Evolutionary conservation across 1,140 invertebrate species (phyloP).

Genomic region (Vanessa atalanta): DNA sequence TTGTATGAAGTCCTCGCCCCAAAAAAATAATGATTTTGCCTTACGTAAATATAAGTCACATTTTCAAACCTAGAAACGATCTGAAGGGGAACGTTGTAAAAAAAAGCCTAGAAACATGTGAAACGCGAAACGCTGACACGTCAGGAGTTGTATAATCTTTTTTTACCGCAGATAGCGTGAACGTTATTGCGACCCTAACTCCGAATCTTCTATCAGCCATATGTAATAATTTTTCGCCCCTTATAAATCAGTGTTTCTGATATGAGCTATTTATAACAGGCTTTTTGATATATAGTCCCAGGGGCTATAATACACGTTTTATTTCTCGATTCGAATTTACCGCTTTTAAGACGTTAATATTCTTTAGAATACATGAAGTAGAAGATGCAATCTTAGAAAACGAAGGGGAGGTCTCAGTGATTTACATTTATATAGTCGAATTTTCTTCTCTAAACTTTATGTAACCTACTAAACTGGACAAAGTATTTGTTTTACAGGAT

Average conservation of each 20-base stretch:
- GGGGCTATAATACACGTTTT: conserved; percentile 35
- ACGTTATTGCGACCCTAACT: conserved; percentile 38
- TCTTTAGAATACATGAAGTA: conserved; percentile 1
- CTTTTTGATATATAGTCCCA: conserved; percentile 33
- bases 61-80: too few relatives aligned
- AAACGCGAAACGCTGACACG: conserved; percentile 24
- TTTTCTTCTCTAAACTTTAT: background rate
- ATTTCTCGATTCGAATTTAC: conserved; percentile 13
- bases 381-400: conserved; percentile 9
- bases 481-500: too few relatives aligned
- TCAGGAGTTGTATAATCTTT: conserved; percentile 34
- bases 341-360: background rate
- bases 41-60: too few relatives aligned
- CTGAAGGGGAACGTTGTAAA: background rate
- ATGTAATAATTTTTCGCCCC: conserved; percentile 42
- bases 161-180: conserved; percentile 33
- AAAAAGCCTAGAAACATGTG: background rate
- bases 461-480: too few relatives aligned
- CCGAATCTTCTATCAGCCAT: conserved; percentile 36
- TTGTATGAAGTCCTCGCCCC: too few relatives aligned
- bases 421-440: conserved; percentile 12
- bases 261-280: conserved; percentile 41
- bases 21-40: too few relatives aligned
- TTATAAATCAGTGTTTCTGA: conserved; percentile 44
- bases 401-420: background rate